Base-by-base conservation (phyloP, 2,888 invertebrate genomes). In the Stenichneumon culpator region DNA sequence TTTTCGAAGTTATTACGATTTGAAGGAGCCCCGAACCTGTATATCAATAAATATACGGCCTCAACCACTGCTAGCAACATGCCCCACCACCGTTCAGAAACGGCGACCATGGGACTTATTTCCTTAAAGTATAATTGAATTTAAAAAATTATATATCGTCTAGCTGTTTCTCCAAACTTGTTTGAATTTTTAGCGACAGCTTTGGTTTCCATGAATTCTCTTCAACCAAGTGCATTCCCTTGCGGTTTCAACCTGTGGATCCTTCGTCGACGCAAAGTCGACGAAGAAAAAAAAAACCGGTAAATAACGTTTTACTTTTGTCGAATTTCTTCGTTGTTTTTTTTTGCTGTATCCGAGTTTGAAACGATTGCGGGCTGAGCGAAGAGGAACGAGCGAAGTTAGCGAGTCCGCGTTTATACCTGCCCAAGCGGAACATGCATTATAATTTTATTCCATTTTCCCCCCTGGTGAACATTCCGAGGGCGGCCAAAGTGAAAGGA, bases 361-460 rank as follows among this genome's bases (percentile, higher is more conserved):
- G 60, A 32, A 63, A 32, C 60, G 60, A 63, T 32, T 28, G 60
- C 32, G 7, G 28, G 16, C 16, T 6, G 28, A 32, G 60, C 16
- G 32, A n/a, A 63, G 28, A 14, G 70, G 70, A 32, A 65, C 54
- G 77, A 72, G 28, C 28, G 72, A 85, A 85, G 79, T 79, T 85
- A 79, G 82, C 74, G 44, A 70, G 57, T 70, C 75, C 39, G 67
- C 82, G 82, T 82, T 80, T 79, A 70, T 82, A 85, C 74, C 79
- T 85, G 81, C 78, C 78, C 79, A 67, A 79, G 82, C 82, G 39
- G 70, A 85, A 82, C 81, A 73, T 79, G 69, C 82, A 79, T 82
- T 85, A 82, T 85, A 82, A 85, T 85, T 82, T 85, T 82, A 85
- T 85, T 82, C 70, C 60, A 78, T 84, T 74, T 75, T 74, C 74